Conservation (phyloP, 2,113 vertebrate species). For the Sterrhoptilus dennistouni region DNA sequence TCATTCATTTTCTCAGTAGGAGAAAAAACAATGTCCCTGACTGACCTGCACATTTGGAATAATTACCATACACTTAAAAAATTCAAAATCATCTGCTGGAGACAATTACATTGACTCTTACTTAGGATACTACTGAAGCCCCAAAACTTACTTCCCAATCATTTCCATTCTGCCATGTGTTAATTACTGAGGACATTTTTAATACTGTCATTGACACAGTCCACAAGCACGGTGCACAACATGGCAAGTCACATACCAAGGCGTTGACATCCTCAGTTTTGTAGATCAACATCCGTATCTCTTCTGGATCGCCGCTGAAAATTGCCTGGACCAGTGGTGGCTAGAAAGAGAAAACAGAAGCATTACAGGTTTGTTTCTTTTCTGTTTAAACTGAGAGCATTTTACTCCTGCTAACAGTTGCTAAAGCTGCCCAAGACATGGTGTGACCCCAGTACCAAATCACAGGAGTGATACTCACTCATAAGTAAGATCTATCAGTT, state of each 20-base stretch:
- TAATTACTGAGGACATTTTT: background rate
- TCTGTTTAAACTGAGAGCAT: background rate
- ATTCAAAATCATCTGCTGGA: background rate
- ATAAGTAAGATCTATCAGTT: background rate
- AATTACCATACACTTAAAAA: background rate
- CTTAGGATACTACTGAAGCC: background rate
- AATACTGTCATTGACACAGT: background rate
- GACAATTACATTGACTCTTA: background rate
- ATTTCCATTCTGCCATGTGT: background rate
- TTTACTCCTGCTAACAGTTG: background rate
- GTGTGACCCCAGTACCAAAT: background rate
- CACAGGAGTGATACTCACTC: background rate
- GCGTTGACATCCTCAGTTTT: slow-evolving; percentile 97
- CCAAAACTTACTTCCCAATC: background rate
- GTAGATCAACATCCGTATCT: slow-evolving; percentile 94
- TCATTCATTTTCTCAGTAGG: slow-evolving; percentile 1
- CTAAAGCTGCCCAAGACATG: background rate
- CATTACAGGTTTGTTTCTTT: background rate
- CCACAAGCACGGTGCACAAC: background rate
- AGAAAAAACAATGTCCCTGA: background rate
- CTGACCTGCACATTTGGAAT: background rate
- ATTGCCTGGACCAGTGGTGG: slow-evolving; percentile 96
- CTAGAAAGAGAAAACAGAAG: slow-evolving; percentile 70
- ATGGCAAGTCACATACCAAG: slow-evolving; percentile 78
- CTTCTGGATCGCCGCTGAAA: slow-evolving; percentile 93